Evolutionary conservation across 2,888 invertebrate genomes (phyloP).

Genomic region (Spodoptera littoralis): DNA sequence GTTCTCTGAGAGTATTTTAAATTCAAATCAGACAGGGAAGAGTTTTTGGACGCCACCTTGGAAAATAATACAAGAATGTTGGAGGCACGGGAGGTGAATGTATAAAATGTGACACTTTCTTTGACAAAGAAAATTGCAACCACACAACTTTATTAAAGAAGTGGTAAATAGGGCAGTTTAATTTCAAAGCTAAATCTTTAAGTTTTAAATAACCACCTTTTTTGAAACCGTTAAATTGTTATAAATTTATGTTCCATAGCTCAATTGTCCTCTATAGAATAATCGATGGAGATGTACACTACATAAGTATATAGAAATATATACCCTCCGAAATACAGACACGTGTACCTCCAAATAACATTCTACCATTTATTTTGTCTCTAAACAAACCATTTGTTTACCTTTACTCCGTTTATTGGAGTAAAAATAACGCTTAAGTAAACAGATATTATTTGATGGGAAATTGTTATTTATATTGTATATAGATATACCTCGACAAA

Average conservation of each 20-base stretch:
- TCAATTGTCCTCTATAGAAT: too few relatives aligned
- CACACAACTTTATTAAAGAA: neutral
- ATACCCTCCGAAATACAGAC: neutral
- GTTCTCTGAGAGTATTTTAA: constrained; percentile 74
- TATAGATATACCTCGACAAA: neutral
- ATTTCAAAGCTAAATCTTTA: too few relatives aligned
- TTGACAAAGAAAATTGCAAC: neutral
- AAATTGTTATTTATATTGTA: neutral
- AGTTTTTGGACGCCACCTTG: constrained; percentile 66
- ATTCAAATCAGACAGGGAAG: constrained; percentile 74
- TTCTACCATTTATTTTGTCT: neutral
- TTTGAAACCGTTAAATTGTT: too few relatives aligned
- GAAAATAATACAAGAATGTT: constrained; percentile 62
- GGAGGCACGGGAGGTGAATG: constrained; percentile 39
- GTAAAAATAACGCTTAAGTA: neutral
- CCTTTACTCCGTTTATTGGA: neutral
- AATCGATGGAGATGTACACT: too few relatives aligned
- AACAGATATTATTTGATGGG: neutral
- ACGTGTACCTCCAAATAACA: neutral
- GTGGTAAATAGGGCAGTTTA: neutral
- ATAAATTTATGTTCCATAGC: too few relatives aligned
- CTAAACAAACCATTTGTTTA: constrained; percentile 3
- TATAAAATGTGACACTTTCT: constrained; percentile 24
- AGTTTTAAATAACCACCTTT: too few relatives aligned
- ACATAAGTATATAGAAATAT: neutral